Evolutionary conservation across 2,888 invertebrate species (phyloP), one percentile per base, ranked within the genome.

Genomic region (Zonitis immaculata): DNA sequence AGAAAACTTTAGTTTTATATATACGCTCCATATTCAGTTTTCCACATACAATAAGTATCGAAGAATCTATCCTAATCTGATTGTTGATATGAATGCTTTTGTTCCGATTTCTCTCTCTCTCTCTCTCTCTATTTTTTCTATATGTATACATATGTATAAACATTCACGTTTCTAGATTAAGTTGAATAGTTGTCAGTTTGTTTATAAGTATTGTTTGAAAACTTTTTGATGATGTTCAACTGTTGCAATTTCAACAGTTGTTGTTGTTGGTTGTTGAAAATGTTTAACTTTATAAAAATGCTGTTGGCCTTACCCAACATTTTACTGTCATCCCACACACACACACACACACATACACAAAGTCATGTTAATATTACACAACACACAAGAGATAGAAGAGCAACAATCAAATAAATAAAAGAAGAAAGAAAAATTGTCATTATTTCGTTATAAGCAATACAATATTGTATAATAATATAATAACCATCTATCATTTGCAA

Each of bases 401-500:
- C 52, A 49, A 46, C 32, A 45, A 55, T 46, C 6, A 28, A n/a
- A 6, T 28, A 49, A 42, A 22, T 22, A 44, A 54, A 20, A 27
- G 18, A 57, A 63, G 57, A 56, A 56, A 55, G 57, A 57, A 60
- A 61, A 63, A 63, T 63, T 63, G 62, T 61, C 59, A 58, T 63
- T 63, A 63, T 63, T 63, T 61, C 57, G 57, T 51, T 51, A 58
- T 66, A 60, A 57, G 62, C 64, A 64, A 62, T 61, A 22, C 5
- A 5, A n/a, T n/a, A 58, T 58, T 61, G 62, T 60, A 60, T 63
- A 62, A 54, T 59, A 61, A 51, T 58, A 53, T 54, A 49, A 26
- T 44, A 48, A 59, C 61, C 65, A 66, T 66, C 65, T 65, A 66
- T 66, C 66, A 66, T 60, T 53, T 56, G 54, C 57, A 54, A 47